A percentile compares a stretch with the other conserved stretches of the same genome.
These are phyloP conservation scores for Euphydryas editha DNA, from an alignment of 2,888 invertebrate genomes.

Conservation along the genomic window DNA sequence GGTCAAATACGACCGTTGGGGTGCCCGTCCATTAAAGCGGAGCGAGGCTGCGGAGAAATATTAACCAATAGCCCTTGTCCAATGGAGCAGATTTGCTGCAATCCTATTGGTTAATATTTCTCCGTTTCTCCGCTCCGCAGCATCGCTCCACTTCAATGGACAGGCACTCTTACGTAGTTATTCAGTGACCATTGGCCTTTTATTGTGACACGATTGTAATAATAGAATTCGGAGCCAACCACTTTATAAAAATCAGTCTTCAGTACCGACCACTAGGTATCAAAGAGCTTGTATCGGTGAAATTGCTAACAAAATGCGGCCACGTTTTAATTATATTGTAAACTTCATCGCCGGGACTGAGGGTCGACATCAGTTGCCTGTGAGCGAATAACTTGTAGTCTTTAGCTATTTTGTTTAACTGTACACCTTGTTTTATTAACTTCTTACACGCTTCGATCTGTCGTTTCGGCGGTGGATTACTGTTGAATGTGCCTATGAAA, in stretches of 20 bases:
- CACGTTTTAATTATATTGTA: slow-evolving; percentile 86
- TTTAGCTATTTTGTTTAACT: slow-evolving; percentile 82
- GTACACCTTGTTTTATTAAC: slow-evolving; percentile 85
- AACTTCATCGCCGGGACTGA: slow-evolving; percentile 87
- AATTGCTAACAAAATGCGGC: slow-evolving; percentile 85
- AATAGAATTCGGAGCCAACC: no score
- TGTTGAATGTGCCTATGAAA: slow-evolving; percentile 88
- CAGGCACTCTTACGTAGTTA: no score
- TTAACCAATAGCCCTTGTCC: no score
- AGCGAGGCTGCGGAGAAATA: no score
- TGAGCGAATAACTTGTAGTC: slow-evolving; percentile 88
- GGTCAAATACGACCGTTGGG: no score
- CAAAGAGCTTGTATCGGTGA: slow-evolving; percentile 53
- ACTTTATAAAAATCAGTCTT: not conserved
- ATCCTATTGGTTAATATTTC: no score
- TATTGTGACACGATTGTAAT: not conserved
- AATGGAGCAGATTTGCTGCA: no score
- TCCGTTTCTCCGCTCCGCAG: no score
- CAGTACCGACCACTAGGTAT: slow-evolving; percentile 51
- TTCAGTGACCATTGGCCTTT: no score
- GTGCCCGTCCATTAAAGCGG: no score
- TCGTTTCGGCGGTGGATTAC: slow-evolving; percentile 72
- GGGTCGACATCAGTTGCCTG: slow-evolving; percentile 85
- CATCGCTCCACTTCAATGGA: no score
- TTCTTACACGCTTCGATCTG: slow-evolving; percentile 84